Percentiles rank a stretch among this genome's conserved stretches.
These are phyloP conservation scores for Caenorhabditis virilis DNA, from an alignment of 2,888 invertebrate genomes.

Conservation along the genomic window DNA sequence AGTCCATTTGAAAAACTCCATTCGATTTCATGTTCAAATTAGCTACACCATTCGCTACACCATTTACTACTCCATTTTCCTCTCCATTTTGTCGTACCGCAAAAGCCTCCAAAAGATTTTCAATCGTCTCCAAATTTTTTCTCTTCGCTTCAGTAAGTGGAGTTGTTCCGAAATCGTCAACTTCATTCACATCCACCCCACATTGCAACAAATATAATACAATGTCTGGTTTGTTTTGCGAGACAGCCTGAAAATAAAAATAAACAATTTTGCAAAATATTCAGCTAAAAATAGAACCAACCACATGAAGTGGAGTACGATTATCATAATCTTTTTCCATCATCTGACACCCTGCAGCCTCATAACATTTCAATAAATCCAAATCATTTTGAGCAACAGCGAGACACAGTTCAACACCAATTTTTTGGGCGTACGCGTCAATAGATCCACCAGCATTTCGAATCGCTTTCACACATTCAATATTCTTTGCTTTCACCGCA, in stretches of 20 bases:
- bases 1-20: too few relatives aligned
- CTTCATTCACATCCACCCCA: constrained; percentile 48
- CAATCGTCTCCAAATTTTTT: constrained; percentile 20
- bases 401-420: constrained; percentile 76
- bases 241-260: constrained; percentile 50
- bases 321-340: constrained; percentile 62
- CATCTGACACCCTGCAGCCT: constrained; percentile 60
- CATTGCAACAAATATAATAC: constrained; percentile 53
- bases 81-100: not conserved
- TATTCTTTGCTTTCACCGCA: constrained; percentile 72
- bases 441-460: constrained; percentile 61
- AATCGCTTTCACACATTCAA: constrained; percentile 57
- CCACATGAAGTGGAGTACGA: constrained; percentile 65
- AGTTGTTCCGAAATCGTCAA: constrained; percentile 58
- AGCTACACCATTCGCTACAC: too few relatives aligned
- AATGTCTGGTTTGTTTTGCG: constrained; percentile 49
- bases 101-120: not conserved
- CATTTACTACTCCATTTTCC: not conserved
- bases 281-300: constrained; percentile 19
- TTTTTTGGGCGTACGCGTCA: constrained; percentile 50
- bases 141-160: constrained; percentile 53
- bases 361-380: constrained; percentile 67
- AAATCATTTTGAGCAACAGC: constrained; percentile 68
- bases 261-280: constrained; percentile 1
- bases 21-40: too few relatives aligned